Evolutionary conservation across 2,888 invertebrate genomes (phyloP).

Genomic region (Agriopis marginaria): DNA sequence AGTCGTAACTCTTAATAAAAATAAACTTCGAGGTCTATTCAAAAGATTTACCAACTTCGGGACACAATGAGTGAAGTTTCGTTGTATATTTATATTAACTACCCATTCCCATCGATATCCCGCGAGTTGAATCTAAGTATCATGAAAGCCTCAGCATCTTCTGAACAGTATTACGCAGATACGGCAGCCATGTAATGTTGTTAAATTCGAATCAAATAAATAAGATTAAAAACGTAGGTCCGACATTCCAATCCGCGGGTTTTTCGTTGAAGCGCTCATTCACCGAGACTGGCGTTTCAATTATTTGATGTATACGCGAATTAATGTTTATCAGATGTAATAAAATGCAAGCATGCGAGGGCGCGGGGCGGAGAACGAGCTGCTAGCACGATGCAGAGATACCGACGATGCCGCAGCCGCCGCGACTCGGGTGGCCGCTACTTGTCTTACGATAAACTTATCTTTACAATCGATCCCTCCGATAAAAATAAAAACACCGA

Average conservation of each 20-base stretch:
- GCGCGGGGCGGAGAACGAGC: slow-evolving; percentile 51
- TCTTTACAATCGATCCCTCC: slow-evolving; percentile 84
- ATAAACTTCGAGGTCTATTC: slow-evolving; percentile 50
- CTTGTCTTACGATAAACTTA: slow-evolving; percentile 85
- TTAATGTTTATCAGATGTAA: slow-evolving; percentile 81
- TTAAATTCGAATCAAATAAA: slow-evolving; percentile 55
- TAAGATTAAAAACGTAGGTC: slow-evolving; percentile 56
- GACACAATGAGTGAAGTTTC: slow-evolving; percentile 48
- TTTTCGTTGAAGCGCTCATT: slow-evolving; percentile 46
- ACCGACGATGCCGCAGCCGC: slow-evolving; percentile 46
- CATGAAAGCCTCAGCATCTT: slow-evolving; percentile 44
- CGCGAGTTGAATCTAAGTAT: slow-evolving; percentile 38
- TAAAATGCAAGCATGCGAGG: slow-evolving; percentile 77
- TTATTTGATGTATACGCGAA: slow-evolving; percentile 83
- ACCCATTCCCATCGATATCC: slow-evolving; percentile 43
- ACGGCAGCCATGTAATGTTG: slow-evolving; percentile 46
- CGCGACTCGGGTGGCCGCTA: slow-evolving; percentile 81
- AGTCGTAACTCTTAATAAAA: slow-evolving; percentile 50
- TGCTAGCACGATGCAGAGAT: slow-evolving; percentile 57
- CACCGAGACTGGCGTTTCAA: slow-evolving; percentile 63
- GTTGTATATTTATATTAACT: slow-evolving; percentile 47
- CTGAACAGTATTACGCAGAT: slow-evolving; percentile 50
- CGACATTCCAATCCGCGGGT: slow-evolving; percentile 58
- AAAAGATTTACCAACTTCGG: slow-evolving; percentile 46
- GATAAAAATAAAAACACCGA: slow-evolving; percentile 81